phyloP scores from a whole-genome alignment of 2,797 vertebrate species.

The Scolopax rusticola region DNA sequence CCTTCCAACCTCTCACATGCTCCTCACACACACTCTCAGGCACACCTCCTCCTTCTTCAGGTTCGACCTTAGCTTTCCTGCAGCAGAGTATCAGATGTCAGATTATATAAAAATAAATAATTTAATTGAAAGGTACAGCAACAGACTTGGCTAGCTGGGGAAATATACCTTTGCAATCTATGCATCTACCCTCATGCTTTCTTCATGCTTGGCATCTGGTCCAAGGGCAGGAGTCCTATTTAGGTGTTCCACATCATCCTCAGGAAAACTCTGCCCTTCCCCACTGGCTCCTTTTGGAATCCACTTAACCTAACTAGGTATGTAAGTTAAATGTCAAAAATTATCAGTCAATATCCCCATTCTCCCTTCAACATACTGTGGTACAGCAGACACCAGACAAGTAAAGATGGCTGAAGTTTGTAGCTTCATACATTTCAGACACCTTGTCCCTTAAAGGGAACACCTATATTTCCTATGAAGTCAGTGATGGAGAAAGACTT shows the following conservation, averaged over 20 bases:
- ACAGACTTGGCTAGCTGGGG: not conserved
- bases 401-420: not conserved
- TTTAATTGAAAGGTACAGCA: not conserved
- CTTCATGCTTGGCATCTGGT: not conserved
- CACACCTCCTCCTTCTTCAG: not conserved
- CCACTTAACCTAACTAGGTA: not conserved
- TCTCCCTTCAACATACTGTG: not conserved
- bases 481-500: not conserved
- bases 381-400: not conserved
- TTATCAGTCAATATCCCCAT: not conserved
- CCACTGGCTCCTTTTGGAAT: not conserved
- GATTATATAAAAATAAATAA: not conserved
- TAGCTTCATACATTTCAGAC: not conserved
- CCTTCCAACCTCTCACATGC: not conserved
- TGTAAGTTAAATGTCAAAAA: not conserved
- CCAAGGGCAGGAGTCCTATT: not conserved
- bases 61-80: not conserved
- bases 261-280: not conserved
- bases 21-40: not conserved
- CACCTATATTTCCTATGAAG: not conserved
- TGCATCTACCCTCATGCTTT: not conserved
- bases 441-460: not conserved
- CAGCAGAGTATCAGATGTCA: not conserved
- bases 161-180: not conserved
- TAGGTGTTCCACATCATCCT: not conserved